These are phyloP conservation scores for Callithrix jacchus DNA, from an alignment of 2,113 vertebrate species.

Conservation along the genomic window DNA sequence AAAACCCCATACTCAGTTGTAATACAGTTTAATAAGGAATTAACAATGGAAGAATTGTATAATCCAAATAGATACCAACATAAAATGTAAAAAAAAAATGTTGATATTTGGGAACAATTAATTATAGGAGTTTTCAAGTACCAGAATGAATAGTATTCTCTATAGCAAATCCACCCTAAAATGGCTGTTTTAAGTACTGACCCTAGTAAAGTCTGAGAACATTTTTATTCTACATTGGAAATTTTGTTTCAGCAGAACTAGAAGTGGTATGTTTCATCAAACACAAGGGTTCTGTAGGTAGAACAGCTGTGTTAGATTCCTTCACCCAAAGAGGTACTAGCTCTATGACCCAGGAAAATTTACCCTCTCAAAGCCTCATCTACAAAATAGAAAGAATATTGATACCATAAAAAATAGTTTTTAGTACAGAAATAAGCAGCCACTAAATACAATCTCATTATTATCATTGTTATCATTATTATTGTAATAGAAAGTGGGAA, in stretches of 20 bases:
- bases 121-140: neutral
- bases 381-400: neutral
- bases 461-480: neutral
- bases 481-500: neutral
- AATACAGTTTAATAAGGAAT: neutral
- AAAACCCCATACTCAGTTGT: neutral
- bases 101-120: neutral
- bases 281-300: neutral
- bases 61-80: neutral
- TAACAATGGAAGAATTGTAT: neutral
- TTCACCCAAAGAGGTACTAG: neutral
- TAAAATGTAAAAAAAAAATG: neutral
- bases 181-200: neutral
- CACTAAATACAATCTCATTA: neutral
- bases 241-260: neutral
- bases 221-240: neutral
- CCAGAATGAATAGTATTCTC: conserved; percentile 2
- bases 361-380: neutral
- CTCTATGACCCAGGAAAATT: neutral
- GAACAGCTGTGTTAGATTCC: neutral
- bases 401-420: neutral
- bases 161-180: neutral
- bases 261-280: neutral
- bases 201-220: neutral
- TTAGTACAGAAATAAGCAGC: neutral